phyloP scores from a whole-genome alignment of 2,888 invertebrate genomes.

The Caenorhabditis sinica region DNA sequence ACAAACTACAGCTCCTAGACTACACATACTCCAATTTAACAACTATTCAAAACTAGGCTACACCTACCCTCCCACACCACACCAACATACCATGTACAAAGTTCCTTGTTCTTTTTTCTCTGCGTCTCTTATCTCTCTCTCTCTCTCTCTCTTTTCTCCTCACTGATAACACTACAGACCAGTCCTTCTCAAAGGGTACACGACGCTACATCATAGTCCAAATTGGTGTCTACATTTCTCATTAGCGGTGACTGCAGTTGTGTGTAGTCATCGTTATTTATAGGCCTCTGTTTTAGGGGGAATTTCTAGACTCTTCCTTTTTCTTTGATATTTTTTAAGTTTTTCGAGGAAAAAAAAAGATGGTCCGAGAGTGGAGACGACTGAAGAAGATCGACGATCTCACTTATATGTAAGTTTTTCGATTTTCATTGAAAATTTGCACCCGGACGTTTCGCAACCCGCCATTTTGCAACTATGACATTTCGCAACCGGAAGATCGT shows the following conservation, averaged over 20 bases:
- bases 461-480: too few relatives aligned
- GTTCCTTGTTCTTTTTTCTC: background rate
- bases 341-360: too few relatives aligned
- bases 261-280: background rate
- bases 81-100: too few relatives aligned
- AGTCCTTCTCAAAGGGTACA: background rate
- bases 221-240: background rate
- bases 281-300: background rate
- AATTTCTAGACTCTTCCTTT: background rate
- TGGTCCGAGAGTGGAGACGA: slow-evolving; percentile 74
- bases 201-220: background rate
- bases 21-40: too few relatives aligned
- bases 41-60: too few relatives aligned
- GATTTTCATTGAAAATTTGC: background rate
- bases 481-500: too few relatives aligned
- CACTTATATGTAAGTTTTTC: slow-evolving; percentile 71
- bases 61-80: too few relatives aligned
- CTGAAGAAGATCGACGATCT: slow-evolving; percentile 73
- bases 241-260: too few relatives aligned
- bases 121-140: slow-evolving; percentile 1
- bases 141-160: background rate
- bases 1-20: too few relatives aligned
- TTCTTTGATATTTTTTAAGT: background rate
- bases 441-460: too few relatives aligned
- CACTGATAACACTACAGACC: background rate